Conservation (phyloP, 2,113 vertebrate genomes). For the Larimichthys polyactis region DNA sequence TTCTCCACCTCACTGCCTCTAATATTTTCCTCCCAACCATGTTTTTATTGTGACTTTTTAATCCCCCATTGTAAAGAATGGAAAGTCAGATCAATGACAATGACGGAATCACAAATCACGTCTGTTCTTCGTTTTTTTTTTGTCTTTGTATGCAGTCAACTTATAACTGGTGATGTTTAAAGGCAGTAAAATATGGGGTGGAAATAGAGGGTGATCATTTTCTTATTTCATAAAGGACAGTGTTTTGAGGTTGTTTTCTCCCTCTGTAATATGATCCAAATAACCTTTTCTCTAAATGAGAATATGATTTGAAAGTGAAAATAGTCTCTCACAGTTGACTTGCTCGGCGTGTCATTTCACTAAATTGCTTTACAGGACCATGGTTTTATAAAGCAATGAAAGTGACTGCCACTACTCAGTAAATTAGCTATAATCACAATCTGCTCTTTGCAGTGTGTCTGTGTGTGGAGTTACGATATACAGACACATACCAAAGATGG, state of each 20-base stretch:
- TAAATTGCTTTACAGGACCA: constrained; percentile 64
- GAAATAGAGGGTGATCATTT: constrained; percentile 47
- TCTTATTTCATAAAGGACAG: constrained; percentile 52
- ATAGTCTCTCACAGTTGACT: constrained; percentile 58
- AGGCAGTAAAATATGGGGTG: constrained; percentile 17
- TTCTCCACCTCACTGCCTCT: constrained; percentile 43
- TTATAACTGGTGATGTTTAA: constrained; percentile 29
- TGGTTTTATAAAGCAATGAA: constrained; percentile 67
- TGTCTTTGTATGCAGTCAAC: constrained; percentile 19
- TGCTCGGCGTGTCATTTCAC: constrained; percentile 45
- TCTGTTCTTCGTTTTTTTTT: constrained; percentile 12
- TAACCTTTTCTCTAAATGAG: constrained; percentile 70
- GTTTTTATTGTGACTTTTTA: constrained; percentile 52
- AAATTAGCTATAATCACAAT: constrained; percentile 73
- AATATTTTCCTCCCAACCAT: constrained; percentile 39
- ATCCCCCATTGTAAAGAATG: constrained; percentile 37
- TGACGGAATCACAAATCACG: constrained; percentile 30
- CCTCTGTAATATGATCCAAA: constrained; percentile 60
- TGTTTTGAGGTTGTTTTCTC: constrained; percentile 50
- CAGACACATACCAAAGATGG: constrained; percentile 42
- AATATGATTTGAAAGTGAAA: constrained; percentile 67
- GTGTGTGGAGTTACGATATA: constrained; percentile 20
- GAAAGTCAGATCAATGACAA: constrained; percentile 10
- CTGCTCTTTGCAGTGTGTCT: constrained; percentile 45
- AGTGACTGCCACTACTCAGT: constrained; percentile 56